Conservation (phyloP, 2,888 invertebrate genomes). For the Holacanthella duospinosa region DNA sequence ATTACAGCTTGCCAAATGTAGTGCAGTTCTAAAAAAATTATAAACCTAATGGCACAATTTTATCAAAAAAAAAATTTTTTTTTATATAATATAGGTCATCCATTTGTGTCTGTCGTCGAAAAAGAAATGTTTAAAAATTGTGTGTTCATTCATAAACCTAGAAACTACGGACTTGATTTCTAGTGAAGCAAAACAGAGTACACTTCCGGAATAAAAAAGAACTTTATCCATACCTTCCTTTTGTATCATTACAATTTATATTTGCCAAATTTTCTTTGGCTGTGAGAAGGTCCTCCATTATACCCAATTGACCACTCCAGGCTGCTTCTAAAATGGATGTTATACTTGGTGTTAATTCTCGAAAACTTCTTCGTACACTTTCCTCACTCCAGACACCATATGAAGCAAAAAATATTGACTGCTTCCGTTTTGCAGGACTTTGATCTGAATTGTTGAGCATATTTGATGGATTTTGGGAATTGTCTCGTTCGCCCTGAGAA, state of each 20-base stretch:
- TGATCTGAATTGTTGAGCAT: background rate
- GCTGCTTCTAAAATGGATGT: conserved; percentile 29
- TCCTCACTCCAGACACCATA: conserved; percentile 31
- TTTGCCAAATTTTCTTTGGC: background rate
- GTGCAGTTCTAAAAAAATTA: conserved; percentile 8
- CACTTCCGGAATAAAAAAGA: too few species aligned
- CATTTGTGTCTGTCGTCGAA: background rate
- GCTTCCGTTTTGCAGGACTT: conserved; percentile 13
- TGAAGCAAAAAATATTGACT: conserved; percentile 27
- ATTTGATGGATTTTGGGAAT: conserved; percentile 20
- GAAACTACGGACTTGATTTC: too few species aligned
- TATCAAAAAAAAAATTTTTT: too few species aligned
- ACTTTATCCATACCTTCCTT: conserved; percentile 15
- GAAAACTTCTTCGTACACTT: conserved; percentile 10
- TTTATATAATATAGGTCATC: background rate
- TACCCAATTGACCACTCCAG: conserved; percentile 22
- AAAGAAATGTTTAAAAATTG: too few species aligned
- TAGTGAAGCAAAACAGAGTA: too few species aligned
- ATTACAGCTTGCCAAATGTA: conserved; percentile 28
- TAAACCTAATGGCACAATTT: too few species aligned
- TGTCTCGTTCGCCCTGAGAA: conserved; percentile 22
- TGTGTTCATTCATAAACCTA: too few species aligned
- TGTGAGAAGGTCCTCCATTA: conserved; percentile 10
- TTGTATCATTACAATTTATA: conserved; percentile 10
- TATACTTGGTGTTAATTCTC: conserved; percentile 23